These are phyloP conservation scores for Mythimna vitellina DNA, from an alignment of 2,888 invertebrate species.

Conservation along the genomic window DNA sequence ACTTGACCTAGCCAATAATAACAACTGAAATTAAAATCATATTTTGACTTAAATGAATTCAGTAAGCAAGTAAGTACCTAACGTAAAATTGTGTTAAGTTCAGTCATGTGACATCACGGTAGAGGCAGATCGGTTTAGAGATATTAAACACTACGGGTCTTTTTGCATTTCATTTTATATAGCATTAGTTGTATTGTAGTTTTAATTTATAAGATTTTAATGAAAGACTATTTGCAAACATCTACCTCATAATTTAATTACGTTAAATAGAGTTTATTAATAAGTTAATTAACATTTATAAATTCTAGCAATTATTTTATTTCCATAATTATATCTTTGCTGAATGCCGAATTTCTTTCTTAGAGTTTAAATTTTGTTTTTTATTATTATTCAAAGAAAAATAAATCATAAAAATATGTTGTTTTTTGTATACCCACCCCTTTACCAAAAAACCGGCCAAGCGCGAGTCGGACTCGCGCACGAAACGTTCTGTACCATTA, in stretches of 20 bases:
- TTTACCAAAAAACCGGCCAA: not conserved
- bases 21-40: slow-evolving; percentile 21
- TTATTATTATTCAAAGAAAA: slow-evolving; percentile 87
- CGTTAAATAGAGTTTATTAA: slow-evolving; percentile 86
- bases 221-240: slow-evolving; percentile 89
- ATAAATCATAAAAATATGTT: slow-evolving; percentile 79
- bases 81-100: slow-evolving; percentile 35
- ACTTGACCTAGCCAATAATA: slow-evolving; percentile 28
- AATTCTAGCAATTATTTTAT: slow-evolving; percentile 84
- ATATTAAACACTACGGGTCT: slow-evolving; percentile 77
- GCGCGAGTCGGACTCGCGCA: too few relatives aligned
- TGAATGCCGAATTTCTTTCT: slow-evolving; percentile 85
- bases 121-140: slow-evolving; percentile 60
- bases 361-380: slow-evolving; percentile 89
- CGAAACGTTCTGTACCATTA: too few relatives aligned
- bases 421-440: slow-evolving; percentile 46
- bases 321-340: slow-evolving; percentile 77
- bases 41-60: slow-evolving; percentile 15
- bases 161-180: slow-evolving; percentile 76
- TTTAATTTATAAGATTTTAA: slow-evolving; percentile 82
- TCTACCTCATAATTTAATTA: slow-evolving; percentile 90
- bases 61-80: slow-evolving; percentile 25
- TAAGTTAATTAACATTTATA: slow-evolving; percentile 88
- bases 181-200: slow-evolving; percentile 75
- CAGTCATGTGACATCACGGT: slow-evolving; percentile 54